phyloP scores from a whole-genome alignment of 2,113 vertebrate species.

The Cathartes aura region DNA sequence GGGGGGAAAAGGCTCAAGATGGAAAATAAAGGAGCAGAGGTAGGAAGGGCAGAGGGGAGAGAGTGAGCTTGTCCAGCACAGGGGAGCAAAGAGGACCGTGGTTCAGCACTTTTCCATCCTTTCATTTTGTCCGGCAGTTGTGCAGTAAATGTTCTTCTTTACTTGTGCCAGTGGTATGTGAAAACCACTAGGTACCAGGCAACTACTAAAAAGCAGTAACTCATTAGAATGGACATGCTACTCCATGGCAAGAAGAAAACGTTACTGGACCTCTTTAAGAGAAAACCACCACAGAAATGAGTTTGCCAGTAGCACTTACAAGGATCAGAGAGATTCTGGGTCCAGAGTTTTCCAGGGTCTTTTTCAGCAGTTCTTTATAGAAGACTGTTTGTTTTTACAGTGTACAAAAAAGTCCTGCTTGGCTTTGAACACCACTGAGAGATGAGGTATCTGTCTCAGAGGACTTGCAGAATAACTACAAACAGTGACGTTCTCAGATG shows the following conservation, averaged over 20 bases:
- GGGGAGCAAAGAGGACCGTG: neutral
- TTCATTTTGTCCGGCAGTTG: neutral
- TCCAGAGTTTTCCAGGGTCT: neutral
- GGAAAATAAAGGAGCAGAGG: neutral
- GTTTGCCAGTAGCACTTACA: slow-evolving; percentile 4
- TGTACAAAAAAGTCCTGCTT: neutral
- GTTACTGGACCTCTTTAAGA: neutral
- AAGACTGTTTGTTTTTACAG: neutral
- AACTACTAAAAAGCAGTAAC: neutral
- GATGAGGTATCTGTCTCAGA: neutral
- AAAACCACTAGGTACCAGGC: neutral
- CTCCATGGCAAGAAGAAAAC: neutral
- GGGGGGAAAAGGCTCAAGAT: rapidly evolving
- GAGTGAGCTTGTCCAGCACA: neutral
- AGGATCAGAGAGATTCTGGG: neutral
- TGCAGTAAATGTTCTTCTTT: neutral
- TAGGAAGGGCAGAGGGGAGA: neutral
- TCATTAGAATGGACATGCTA: neutral
- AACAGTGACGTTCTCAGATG: neutral
- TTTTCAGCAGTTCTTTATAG: neutral
- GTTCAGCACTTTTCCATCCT: neutral
- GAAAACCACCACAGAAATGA: neutral
- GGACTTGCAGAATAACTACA: neutral
- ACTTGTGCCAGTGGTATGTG: neutral
- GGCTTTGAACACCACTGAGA: neutral